A percentile compares a stretch with the other conserved stretches of the same genome.
Conservation (phyloP, 2,113 vertebrate species). For the Phalacrocorax brasilianus region DNA sequence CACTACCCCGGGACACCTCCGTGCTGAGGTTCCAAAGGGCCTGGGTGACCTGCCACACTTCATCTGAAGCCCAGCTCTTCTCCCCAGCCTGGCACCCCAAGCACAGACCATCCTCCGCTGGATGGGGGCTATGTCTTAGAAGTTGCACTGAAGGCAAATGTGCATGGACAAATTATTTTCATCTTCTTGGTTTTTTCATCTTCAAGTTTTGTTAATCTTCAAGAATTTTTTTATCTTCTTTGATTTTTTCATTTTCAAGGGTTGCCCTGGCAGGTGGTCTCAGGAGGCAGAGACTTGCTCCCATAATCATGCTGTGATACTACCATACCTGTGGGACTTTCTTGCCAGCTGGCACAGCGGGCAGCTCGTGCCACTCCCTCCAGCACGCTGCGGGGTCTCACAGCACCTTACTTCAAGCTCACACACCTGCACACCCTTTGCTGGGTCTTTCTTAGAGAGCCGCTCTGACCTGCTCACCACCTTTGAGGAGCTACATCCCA, state of each 20-base stretch:
- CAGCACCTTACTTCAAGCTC: background rate
- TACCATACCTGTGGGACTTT: background rate
- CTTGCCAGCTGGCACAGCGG: background rate
- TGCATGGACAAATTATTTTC: accelerated
- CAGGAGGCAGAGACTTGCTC: background rate
- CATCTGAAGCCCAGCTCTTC: background rate
- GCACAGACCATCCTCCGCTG: background rate
- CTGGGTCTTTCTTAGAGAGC: background rate
- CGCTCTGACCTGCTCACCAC: background rate
- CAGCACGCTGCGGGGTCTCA: background rate
- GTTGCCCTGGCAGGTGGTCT: background rate
- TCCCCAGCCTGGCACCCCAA: background rate
- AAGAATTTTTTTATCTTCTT: background rate
- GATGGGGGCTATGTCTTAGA: background rate
- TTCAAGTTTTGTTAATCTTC: background rate
- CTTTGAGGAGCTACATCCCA: background rate
- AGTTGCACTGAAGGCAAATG: background rate
- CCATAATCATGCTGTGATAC: background rate
- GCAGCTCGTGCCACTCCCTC: background rate
- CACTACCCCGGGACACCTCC: accelerated
- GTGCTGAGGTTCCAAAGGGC: background rate
- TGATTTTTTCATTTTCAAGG: background rate
- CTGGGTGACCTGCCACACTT: background rate
- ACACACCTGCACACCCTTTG: background rate
- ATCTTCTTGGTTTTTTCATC: background rate